phyloP scores from a whole-genome alignment of 2,113 vertebrate genomes.

The Alouatta palliata region DNA sequence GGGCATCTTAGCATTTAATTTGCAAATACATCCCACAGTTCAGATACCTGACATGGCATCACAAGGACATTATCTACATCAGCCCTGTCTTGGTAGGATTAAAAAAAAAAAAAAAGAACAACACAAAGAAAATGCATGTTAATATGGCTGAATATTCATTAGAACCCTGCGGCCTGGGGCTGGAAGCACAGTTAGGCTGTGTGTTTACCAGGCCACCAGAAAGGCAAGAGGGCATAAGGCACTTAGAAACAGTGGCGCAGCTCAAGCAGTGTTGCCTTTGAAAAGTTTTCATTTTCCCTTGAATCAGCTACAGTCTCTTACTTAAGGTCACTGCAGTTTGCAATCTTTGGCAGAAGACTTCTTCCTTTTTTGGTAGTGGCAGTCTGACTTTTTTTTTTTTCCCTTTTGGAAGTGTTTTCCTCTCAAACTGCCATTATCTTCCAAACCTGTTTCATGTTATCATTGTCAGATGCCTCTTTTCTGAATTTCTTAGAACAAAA shows the following conservation, averaged over 20 bases:
- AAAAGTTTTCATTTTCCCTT: slow-evolving; percentile 86
- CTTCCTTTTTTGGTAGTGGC: slow-evolving; percentile 97
- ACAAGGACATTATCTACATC: slow-evolving; percentile 24
- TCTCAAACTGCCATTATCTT: slow-evolving; percentile 87
- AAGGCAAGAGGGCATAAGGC: slow-evolving; percentile 83
- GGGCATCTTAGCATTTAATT: slow-evolving; percentile 40
- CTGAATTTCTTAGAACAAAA: slow-evolving; percentile 90
- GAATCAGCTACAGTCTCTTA: slow-evolving; percentile 85
- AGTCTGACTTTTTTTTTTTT: slow-evolving; percentile 77
- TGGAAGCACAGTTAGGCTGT: slow-evolving; percentile 80
- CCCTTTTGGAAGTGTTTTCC: slow-evolving; percentile 88
- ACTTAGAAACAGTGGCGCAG: slow-evolving; percentile 83
- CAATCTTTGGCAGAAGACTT: slow-evolving; percentile 89
- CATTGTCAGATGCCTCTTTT: slow-evolving; percentile 96
- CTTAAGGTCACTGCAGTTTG: slow-evolving; percentile 91
- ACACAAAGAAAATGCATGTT: slow-evolving; percentile 60
- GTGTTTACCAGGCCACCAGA: slow-evolving; percentile 84
- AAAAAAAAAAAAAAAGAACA: background rate
- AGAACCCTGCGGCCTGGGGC: slow-evolving; percentile 75
- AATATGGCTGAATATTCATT: slow-evolving; percentile 82
- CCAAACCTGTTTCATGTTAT: slow-evolving; percentile 98
- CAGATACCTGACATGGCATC: background rate
- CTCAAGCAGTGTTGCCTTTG: slow-evolving; percentile 85
- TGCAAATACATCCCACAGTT: background rate
- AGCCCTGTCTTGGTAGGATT: slow-evolving; percentile 8